Evolutionary conservation across 1,140 invertebrate genomes (phyloP).

Genomic region (Drosophila carrolli): DNA sequence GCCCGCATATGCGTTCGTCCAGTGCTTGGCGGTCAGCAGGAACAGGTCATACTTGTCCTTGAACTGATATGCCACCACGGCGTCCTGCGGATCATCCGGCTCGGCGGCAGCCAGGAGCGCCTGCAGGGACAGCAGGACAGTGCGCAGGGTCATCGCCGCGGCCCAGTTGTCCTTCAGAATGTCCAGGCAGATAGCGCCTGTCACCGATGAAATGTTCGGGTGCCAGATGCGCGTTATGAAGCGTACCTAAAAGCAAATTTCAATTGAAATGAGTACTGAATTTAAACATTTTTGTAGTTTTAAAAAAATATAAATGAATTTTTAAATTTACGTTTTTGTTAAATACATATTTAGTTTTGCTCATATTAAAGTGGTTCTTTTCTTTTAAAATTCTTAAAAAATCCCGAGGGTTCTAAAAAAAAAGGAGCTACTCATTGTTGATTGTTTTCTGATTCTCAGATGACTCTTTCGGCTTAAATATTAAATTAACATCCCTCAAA

Average conservation of each 20-base stretch:
- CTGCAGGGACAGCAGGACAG: constrained; percentile 97
- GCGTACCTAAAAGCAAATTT: constrained; percentile 87
- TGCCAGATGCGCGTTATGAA: constrained; percentile 99
- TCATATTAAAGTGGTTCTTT: no score
- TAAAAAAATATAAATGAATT: no score
- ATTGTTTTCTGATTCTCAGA: no score
- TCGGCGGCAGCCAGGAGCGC: constrained; percentile 96
- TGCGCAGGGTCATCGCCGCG: constrained; percentile 98
- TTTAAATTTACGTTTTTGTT: no score
- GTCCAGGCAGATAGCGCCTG: constrained; percentile 99
- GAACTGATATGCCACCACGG: constrained; percentile 98
- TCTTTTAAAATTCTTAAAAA: no score
- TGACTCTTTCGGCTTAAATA: no score
- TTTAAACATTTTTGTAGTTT: background rate
- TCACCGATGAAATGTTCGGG: constrained; percentile 99
- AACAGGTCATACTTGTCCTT: constrained; percentile 96
- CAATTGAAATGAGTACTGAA: background rate
- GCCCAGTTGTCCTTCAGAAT: constrained; percentile 99
- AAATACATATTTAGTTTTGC: no score
- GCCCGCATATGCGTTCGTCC: constrained; percentile 97
- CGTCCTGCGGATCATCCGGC: constrained; percentile 98
- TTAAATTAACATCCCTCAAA: no score
- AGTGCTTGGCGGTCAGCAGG: constrained; percentile 95
- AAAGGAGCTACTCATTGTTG: no score
- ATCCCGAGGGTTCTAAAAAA: no score